Evolutionary conservation across 92 coral and sea anemone species (phyloP), one percentile per base, ranked within the genome.

Genomic region (Zoanthus sansibaricus): DNA sequence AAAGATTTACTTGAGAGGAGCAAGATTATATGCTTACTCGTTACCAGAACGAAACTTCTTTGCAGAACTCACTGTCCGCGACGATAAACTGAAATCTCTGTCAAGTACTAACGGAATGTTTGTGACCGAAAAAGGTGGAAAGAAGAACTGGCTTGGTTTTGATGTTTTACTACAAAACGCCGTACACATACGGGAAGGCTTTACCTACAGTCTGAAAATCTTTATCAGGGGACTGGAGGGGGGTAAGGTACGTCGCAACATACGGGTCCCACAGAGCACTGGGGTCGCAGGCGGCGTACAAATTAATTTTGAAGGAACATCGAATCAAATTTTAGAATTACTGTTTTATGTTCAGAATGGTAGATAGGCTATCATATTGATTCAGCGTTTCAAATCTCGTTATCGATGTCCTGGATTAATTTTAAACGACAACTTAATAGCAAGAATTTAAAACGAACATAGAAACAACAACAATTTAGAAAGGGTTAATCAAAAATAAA

Each of bases 81-180:
- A 80, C 31, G 85, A 80, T 20, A 80, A 80, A 66, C 74, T 30
- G 46, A 80, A 80, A 20, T 80, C 73, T 80, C 62, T 80, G 44
- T 14, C 85, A 80, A 64, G 37, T 33, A 66, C 85, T 2, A 71
- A 80, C 6, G 85, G 75, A 7, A 1, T 48, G 16, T 80, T 64
- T 80, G 61, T 80, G 14, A 80, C 85, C 18, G 75, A 80, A 20
- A 75, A 80, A 71, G 85, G 85, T 1, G 85, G 85, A 10, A 80
- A 80, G 48, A 80, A 80, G 85, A 80, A 80, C 59, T 80, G 90
- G 79, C 48, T 90, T 21, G 93, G 93, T 5, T 90, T 90, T 47
- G 93, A 90, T n/a, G 91, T 90, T 15, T 20, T 87, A 8, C 80
- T 90, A n/a, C 69, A 87, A 3, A 69, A 68, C 21, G 88, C 93